Conservation (phyloP, 2,888 invertebrate species). For the Eudemis profundana region DNA sequence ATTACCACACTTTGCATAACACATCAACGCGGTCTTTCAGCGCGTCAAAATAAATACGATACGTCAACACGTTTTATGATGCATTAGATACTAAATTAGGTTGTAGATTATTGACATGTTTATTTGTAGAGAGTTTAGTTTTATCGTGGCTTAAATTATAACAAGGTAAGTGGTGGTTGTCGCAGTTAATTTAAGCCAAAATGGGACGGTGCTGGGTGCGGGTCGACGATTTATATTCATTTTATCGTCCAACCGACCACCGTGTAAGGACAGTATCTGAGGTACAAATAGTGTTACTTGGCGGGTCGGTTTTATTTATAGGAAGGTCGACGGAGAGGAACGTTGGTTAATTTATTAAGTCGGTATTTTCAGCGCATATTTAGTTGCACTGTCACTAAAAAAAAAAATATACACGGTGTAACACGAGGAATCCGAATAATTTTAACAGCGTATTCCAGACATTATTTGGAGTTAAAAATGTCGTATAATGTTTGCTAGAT, state of each 20-base stretch:
- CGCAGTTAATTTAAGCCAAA: conserved; percentile 49
- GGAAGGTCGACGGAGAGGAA: conserved; percentile 22
- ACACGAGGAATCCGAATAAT: no score
- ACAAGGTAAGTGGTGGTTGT: conserved; percentile 49
- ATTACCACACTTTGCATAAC: conserved; percentile 23
- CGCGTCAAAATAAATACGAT: neutral
- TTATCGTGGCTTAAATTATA: conserved; percentile 38
- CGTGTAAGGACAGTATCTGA: conserved; percentile 45
- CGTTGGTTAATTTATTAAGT: conserved; percentile 29
- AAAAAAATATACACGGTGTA: no score
- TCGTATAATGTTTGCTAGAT: no score
- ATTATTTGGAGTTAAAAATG: no score
- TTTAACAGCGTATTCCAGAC: no score
- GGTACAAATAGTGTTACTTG: conserved; percentile 39
- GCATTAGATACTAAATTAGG: neutral
- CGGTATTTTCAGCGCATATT: neutral
- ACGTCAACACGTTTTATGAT: neutral
- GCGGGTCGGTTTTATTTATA: conserved; percentile 37
- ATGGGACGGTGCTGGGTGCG: conserved; percentile 47
- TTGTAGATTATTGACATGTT: conserved; percentile 3
- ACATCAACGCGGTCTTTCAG: conserved; percentile 9
- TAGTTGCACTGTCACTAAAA: neutral
- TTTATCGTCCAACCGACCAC: conserved; percentile 52
- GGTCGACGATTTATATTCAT: conserved; percentile 54
- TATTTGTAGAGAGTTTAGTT: conserved; percentile 13